These are phyloP conservation scores for Typhlichthys eigenmanni DNA, from an alignment of 2,797 vertebrate genomes.

Conservation along the genomic window DNA sequence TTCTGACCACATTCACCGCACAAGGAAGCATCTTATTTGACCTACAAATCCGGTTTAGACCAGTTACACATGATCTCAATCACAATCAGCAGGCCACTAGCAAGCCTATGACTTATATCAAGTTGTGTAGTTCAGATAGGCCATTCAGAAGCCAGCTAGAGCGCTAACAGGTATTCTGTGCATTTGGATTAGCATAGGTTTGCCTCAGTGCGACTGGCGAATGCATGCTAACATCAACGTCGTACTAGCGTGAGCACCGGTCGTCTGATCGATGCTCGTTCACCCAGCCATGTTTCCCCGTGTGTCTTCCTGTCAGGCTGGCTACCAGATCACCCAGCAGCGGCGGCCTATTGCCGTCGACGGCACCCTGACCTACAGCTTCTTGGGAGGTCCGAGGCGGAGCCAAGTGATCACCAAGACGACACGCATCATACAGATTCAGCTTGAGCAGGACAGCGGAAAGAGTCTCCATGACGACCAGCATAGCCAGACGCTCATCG, in stretches of 20 bases:
- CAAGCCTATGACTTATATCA: neutral
- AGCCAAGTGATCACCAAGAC: conserved; percentile 80
- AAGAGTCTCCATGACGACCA: conserved; percentile 93
- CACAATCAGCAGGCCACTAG: neutral
- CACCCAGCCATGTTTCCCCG: neutral
- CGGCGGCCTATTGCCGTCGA: conserved; percentile 89
- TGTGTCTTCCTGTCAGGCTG: conserved; percentile 77
- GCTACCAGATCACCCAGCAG: conserved; percentile 98
- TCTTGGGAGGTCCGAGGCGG: conserved; percentile 72
- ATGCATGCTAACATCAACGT: too few species aligned
- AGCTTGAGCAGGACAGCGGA: conserved; percentile 98
- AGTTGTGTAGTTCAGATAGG: neutral
- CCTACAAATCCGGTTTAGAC: neutral
- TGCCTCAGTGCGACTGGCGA: too few species aligned
- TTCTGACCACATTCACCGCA: neutral
- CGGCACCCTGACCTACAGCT: conserved; percentile 82
- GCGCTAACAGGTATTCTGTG: too few species aligned
- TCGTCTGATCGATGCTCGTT: neutral
- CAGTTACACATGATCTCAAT: neutral
- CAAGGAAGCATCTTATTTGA: neutral
- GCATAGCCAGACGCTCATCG: conserved; percentile 87
- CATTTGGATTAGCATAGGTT: too few species aligned
- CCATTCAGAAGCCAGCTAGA: too few species aligned
- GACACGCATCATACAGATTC: conserved; percentile 90
- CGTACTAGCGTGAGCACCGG: too few species aligned